Evolutionary conservation across 2,888 invertebrate genomes (phyloP), one percentile per base, ranked within the genome.

Genomic region (Ormia ochracea): DNA sequence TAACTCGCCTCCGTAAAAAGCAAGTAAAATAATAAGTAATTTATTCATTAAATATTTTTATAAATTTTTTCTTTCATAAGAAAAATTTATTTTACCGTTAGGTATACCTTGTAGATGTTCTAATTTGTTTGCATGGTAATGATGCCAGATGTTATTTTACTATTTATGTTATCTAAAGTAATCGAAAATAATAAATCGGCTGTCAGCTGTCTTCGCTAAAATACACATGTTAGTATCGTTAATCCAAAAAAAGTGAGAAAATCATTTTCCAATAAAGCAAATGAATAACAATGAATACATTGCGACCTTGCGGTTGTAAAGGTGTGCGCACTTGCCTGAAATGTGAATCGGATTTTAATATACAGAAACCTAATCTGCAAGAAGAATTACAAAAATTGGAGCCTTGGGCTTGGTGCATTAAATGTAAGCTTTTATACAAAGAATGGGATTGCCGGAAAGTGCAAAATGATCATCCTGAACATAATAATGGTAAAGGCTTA

Each of bases 301-400:
- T 86, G 38, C 83, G 96, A 45, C 92, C 93, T 0, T 98, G 98
- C 90, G 98, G 97, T 43, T 98, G 98, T 87, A 98, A 98, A 78
- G 88, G 98, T 2, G 94, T 95, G 82, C 91, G 98, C 83, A 96
- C 96, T 1, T 98, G 98, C 88, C 91, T 96, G 21, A 90, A 95
- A 75, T 98, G 98, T 89, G 96, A 97, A 91, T 91, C 92, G 48
- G 91, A 94, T 82, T 93, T 89, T 82, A 90, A 91, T 12, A 91
- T 92, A 82, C 85, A 83, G 7, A 91, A 90, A 85, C 89, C 88
- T 3, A 85, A 90, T 63, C 82, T 89, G 7, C 68, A 82, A 7
- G 77, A 83, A 4, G 82, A 85, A 58, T 91, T 80, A 0, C 88
- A 93, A 89, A 90, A 91, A 84, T 88, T 90, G 73, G 91, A 91